Conservation (phyloP, 2,113 vertebrate species). For the Chionodraco myersi region DNA sequence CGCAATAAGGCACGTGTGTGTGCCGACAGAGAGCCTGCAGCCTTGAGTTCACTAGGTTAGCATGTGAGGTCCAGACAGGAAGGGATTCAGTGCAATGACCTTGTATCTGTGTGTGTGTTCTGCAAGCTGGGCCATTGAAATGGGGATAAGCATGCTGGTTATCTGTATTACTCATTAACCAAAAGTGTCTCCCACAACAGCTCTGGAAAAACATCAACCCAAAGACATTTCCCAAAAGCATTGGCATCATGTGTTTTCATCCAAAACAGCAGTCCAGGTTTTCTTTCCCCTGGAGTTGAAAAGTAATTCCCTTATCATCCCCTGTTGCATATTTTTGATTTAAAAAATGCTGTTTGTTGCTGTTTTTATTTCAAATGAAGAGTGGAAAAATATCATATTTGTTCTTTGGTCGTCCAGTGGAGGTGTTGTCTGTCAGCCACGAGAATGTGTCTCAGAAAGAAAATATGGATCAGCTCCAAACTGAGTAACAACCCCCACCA, state of each 20-base stretch:
- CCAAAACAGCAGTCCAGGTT: neutral
- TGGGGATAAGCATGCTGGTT: conserved; percentile 52
- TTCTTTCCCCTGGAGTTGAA: neutral
- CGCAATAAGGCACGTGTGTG: neutral
- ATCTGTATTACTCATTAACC: conserved; percentile 73
- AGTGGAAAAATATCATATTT: neutral
- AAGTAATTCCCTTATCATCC: too few relatives aligned
- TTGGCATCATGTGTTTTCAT: neutral
- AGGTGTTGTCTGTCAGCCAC: conserved; percentile 8
- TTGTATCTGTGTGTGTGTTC: conserved; percentile 33
- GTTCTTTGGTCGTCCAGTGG: neutral
- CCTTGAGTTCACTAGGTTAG: neutral
- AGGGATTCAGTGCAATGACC: conserved; percentile 30
- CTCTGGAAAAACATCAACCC: conserved; percentile 45
- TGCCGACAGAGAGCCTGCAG: conserved; percentile 2
- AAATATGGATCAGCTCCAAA: conserved; percentile 51
- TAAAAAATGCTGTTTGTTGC: neutral
- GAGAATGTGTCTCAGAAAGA: conserved; percentile 25
- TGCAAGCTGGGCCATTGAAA: conserved; percentile 33
- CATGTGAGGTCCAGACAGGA: conserved; percentile 27
- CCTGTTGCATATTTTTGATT: neutral
- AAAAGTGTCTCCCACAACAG: conserved; percentile 48
- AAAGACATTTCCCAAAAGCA: neutral
- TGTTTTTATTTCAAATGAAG: neutral
- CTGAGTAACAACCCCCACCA: conserved; percentile 25